Conservation (phyloP, 1,140 invertebrate species). For the Drosophila malerkotliana region DNA sequence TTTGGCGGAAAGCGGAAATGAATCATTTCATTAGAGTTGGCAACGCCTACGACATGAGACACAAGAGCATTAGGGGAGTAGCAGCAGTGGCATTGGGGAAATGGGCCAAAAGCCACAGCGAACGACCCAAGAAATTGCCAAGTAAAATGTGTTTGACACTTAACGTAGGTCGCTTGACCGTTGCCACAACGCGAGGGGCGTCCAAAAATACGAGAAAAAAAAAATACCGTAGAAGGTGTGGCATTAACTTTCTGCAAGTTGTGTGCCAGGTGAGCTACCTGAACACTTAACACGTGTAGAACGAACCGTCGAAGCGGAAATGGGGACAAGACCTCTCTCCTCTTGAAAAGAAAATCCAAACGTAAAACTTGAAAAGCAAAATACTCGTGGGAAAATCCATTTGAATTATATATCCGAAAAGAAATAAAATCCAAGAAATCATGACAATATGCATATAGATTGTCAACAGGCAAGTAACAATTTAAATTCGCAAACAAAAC, state of each 20-base stretch:
- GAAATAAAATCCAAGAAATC: conserved; percentile 6
- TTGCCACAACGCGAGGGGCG: not conserved
- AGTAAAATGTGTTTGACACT: conserved; percentile 79
- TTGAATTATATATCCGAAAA: not conserved
- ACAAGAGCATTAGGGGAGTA: conserved; percentile 52
- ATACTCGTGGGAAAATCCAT: conserved; percentile 5
- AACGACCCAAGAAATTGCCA: conserved; percentile 76
- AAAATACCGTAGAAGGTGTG: not conserved
- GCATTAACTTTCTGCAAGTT: conserved; percentile 7
- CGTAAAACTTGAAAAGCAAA: not conserved
- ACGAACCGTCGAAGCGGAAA: conserved; percentile 29
- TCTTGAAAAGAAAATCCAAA: not conserved
- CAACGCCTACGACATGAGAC: conserved; percentile 78
- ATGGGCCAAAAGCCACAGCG: conserved; percentile 28
- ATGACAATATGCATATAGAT: conserved; percentile 19
- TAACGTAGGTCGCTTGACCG: conserved; percentile 73
- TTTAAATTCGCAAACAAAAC: not conserved
- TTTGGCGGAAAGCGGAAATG: conserved; percentile 72
- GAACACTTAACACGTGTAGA: conserved; percentile 48
- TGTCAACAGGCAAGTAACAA: not conserved
- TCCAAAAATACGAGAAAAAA: conserved; percentile 8
- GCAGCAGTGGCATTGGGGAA: not conserved
- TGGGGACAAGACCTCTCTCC: not conserved
- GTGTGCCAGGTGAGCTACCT: conserved; percentile 34
- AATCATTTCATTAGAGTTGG: conserved; percentile 82